These are phyloP conservation scores for Buphagus erythrorhynchus DNA, from an alignment of 2,797 vertebrate genomes.

Conservation along the genomic window DNA sequence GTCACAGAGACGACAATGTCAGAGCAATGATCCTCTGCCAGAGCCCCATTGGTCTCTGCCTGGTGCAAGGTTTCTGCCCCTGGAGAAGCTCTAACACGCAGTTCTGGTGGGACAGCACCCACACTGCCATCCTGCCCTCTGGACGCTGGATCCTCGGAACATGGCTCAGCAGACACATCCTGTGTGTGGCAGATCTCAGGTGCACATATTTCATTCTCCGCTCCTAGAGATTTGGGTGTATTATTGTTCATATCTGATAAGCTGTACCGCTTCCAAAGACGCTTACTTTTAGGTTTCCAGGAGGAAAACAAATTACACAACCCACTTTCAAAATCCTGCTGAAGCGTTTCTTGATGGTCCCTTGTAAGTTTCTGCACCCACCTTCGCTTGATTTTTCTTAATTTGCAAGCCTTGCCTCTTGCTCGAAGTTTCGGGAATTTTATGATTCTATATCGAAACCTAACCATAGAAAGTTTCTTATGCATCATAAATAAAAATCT, in stretches of 20 bases:
- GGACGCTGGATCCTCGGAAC: constrained; percentile 29
- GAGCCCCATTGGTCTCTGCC: background rate
- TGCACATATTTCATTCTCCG: constrained; percentile 33
- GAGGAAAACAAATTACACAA: constrained; percentile 51
- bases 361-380: constrained; percentile 73
- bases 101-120: constrained; percentile 29
- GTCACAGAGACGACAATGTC: constrained; percentile 40
- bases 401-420: constrained; percentile 75
- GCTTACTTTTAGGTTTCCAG: constrained; percentile 64
- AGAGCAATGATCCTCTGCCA: background rate
- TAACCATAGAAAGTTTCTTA: constrained; percentile 82
- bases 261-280: constrained; percentile 42
- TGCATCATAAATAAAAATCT: constrained; percentile 82
- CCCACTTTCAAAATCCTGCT: constrained; percentile 45
- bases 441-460: constrained; percentile 77
- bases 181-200: constrained; percentile 44
- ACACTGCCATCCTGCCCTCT: constrained; percentile 35
- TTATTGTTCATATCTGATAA: constrained; percentile 80
- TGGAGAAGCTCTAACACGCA: constrained; percentile 16
- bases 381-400: constrained; percentile 72
- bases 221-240: constrained; percentile 38
- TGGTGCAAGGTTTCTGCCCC: constrained; percentile 15
- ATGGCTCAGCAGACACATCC: constrained; percentile 26
- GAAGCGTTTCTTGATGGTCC: constrained; percentile 65
- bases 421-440: constrained; percentile 76